phyloP scores from a whole-genome alignment of 2,797 vertebrate genomes.

The Spinibarbus caldwelli region DNA sequence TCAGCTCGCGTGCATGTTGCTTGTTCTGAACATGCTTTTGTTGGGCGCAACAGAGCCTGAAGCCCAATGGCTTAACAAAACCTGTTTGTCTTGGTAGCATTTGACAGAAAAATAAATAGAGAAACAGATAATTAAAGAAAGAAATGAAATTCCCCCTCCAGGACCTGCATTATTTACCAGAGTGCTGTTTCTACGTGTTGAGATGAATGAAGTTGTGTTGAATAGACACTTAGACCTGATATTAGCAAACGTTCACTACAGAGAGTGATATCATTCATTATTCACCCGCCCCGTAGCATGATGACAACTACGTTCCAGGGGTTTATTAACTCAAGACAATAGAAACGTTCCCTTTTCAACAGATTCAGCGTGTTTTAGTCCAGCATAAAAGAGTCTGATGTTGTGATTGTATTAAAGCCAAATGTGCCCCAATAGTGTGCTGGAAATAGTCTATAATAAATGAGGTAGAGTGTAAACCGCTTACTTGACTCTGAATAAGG shows the following conservation, averaged over 20 bases:
- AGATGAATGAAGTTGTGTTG: constrained; percentile 3
- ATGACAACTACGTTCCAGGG: constrained; percentile 11
- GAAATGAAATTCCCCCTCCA: neutral
- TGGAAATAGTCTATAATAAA: constrained; percentile 22
- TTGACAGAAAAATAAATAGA: constrained; percentile 25
- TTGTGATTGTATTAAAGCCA: constrained; percentile 25
- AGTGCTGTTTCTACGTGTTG: neutral
- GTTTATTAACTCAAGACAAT: constrained; percentile 13
- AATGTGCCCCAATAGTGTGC: constrained; percentile 7
- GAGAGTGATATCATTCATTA: constrained; percentile 39
- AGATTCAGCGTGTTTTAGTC: constrained; percentile 26
- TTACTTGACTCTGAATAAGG: constrained; percentile 28
- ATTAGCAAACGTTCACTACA: constrained; percentile 6
- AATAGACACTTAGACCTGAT: constrained; percentile 16
- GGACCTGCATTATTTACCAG: constrained; percentile 36
- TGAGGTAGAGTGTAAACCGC: constrained; percentile 1
- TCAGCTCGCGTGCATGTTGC: neutral
- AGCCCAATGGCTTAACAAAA: constrained; percentile 12
- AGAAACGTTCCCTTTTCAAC: neutral
- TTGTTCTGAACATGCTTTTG: constrained; percentile 14
- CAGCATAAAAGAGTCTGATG: neutral
- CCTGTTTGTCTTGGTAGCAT: constrained; percentile 14
- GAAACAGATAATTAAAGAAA: constrained; percentile 7
- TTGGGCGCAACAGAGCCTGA: neutral
- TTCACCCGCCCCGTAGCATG: constrained; percentile 7